Evolutionary conservation across 1,140 invertebrate genomes (phyloP).

Genomic region (Drosophila aff.): DNA sequence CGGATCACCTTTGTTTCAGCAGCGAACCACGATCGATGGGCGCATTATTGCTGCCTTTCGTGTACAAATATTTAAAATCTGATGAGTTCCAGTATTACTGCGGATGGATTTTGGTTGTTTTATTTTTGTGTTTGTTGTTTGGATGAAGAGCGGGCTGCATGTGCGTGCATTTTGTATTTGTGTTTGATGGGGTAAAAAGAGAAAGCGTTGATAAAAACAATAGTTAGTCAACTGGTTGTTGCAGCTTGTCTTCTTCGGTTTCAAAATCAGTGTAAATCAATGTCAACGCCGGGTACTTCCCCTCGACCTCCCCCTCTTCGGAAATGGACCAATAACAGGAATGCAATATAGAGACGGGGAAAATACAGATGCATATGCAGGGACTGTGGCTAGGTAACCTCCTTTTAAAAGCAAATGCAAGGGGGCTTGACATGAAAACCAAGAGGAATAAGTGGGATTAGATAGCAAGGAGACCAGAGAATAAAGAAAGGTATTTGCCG

Average conservation of each 20-base stretch:
- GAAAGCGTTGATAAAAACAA: slow-evolving; percentile 37
- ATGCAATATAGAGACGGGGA: not conserved
- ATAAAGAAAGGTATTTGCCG: not conserved
- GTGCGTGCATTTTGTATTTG: slow-evolving; percentile 54
- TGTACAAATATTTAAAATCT: slow-evolving; percentile 84
- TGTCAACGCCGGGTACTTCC: slow-evolving; percentile 15
- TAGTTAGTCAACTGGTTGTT: slow-evolving; percentile 48
- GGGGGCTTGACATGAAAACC: slow-evolving; percentile 2
- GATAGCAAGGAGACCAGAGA: not conserved
- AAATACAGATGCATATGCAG: not conserved
- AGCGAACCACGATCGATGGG: slow-evolving; percentile 77
- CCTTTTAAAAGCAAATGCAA: slow-evolving; percentile 15
- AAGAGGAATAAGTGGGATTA: slow-evolving; percentile 11
- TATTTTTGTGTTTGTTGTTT: slow-evolving; percentile 21
- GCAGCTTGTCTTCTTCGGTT: not conserved
- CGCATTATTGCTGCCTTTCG: slow-evolving; percentile 78
- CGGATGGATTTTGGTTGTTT: slow-evolving; percentile 18
- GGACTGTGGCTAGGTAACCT: not conserved
- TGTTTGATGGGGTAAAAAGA: slow-evolving; percentile 38
- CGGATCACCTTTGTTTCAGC: slow-evolving; percentile 78
- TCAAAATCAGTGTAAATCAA: slow-evolving; percentile 25
- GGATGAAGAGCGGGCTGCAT: slow-evolving; percentile 55
- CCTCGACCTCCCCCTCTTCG: not conserved
- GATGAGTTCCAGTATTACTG: slow-evolving; percentile 83
- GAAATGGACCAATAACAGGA: slow-evolving; percentile 6